phyloP scores from a whole-genome alignment of 2,113 vertebrate genomes.

The Chinchilla lanigera region DNA sequence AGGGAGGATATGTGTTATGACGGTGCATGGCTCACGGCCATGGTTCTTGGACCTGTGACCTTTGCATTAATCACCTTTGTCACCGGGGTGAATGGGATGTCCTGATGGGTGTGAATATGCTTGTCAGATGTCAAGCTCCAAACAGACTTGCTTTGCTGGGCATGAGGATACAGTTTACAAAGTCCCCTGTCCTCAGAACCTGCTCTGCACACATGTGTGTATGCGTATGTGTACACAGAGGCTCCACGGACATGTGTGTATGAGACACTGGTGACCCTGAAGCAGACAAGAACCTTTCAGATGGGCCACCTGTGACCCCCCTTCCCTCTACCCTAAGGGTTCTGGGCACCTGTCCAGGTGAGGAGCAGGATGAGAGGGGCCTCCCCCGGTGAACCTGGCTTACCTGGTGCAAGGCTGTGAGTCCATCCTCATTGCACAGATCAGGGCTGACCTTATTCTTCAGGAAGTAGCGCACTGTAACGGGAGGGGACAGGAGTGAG shows the following conservation, averaged over 20 bases:
- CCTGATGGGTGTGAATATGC: background rate
- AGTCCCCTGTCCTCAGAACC: background rate
- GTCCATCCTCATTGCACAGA: conserved; percentile 97
- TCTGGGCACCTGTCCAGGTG: background rate
- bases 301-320: background rate
- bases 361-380: background rate
- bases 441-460: conserved; percentile 96
- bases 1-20: background rate
- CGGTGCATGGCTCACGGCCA: background rate
- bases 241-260: background rate
- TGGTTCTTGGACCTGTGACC: background rate
- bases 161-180: conserved; percentile 6
- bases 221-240: fast-evolving
- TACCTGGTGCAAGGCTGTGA: conserved; percentile 98
- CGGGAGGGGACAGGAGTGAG: conserved; percentile 73
- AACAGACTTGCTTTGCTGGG: conserved; percentile 29
- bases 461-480: conserved; percentile 95
- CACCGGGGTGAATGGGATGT: background rate
- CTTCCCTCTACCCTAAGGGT: background rate
- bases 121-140: background rate
- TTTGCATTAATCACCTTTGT: background rate
- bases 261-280: background rate
- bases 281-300: conserved; percentile 38
- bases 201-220: fast-evolving
- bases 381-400: background rate